Percentiles rank a stretch among this genome's conserved stretches.
phyloP scores from a whole-genome alignment of 2,113 vertebrate species.

The Ceratotherium simum region DNA sequence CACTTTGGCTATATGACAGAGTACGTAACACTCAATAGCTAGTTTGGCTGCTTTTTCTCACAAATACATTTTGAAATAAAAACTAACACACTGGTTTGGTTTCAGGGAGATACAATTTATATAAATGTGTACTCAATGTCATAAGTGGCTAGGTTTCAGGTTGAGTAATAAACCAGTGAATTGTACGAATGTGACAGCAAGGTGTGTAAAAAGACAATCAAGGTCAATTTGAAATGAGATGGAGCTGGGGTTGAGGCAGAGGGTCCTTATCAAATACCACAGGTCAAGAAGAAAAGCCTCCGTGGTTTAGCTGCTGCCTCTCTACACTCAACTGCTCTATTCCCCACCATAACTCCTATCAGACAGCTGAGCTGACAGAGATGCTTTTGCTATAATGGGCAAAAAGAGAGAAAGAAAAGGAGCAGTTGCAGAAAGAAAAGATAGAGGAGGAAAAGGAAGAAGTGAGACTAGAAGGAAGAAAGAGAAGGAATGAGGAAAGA shows the following conservation, averaged over 20 bases:
- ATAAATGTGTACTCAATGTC: neutral
- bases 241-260: neutral
- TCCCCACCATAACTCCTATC: neutral
- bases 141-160: neutral
- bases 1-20: neutral
- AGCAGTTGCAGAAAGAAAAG: neutral
- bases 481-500: neutral
- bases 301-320: neutral
- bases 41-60: neutral
- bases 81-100: neutral
- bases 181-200: neutral
- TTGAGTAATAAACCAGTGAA: neutral
- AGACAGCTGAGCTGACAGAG: neutral
- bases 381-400: neutral
- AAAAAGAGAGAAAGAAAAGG: neutral
- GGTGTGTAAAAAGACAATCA: neutral
- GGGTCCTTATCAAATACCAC: neutral
- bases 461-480: neutral
- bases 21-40: neutral
- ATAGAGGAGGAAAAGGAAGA: neutral
- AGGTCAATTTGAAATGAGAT: neutral
- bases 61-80: conserved; percentile 11
- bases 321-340: neutral
- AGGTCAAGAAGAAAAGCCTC: neutral
- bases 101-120: neutral